Evolutionary conservation across 1,140 invertebrate species (phyloP).

Genomic region (Lasioglossum albipes): DNA sequence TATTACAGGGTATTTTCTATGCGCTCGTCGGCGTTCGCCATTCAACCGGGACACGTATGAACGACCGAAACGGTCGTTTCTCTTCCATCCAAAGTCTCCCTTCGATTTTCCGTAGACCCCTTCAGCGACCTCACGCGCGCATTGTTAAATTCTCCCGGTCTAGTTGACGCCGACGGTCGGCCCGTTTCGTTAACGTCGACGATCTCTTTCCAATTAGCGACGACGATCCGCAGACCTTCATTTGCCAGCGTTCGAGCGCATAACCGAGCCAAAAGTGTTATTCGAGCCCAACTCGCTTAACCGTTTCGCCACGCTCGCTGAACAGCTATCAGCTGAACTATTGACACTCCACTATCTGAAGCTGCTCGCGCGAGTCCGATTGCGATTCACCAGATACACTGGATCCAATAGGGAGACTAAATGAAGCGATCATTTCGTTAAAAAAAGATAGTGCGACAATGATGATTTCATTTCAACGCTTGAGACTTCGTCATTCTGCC

Average conservation of each 20-base stretch:
- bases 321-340: not conserved
- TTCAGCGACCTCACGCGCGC: not conserved
- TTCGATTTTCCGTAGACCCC: not conserved
- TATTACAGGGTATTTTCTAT: no score
- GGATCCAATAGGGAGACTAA: no score
- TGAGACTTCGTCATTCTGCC: no score
- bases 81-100: not conserved
- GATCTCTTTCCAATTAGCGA: conserved; percentile 37
- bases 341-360: no score
- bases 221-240: not conserved
- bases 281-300: no score
- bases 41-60: no score
- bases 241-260: not conserved
- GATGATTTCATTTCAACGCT: no score
- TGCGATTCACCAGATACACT: not conserved
- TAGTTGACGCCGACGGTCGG: conserved; percentile 41
- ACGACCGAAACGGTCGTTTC: not conserved
- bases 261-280: no score
- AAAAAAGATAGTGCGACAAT: no score
- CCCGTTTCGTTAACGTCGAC: conserved; percentile 34
- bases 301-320: no score
- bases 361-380: not conserved
- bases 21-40: no score
- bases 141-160: conserved; percentile 68
- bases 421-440: no score